phyloP scores from a whole-genome alignment of 2,113 vertebrate genomes.

The Callipepla californica region DNA sequence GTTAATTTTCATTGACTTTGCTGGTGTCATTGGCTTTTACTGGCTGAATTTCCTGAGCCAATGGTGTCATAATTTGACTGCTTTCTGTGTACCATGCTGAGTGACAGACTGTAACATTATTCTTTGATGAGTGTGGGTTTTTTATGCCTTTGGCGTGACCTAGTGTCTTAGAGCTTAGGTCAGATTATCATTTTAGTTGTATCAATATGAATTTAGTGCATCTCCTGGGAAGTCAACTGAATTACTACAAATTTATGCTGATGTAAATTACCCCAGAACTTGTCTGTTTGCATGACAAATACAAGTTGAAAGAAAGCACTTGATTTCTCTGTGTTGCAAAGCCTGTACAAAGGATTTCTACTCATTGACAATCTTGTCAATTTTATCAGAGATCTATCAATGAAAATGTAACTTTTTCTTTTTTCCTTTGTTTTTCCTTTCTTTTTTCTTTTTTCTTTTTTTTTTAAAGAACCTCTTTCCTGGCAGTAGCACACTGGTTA shows the following conservation, averaged over 20 bases:
- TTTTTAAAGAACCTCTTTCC: background rate
- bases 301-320: background rate
- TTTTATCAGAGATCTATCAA: background rate
- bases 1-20: background rate
- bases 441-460: background rate
- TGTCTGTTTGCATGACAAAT: background rate
- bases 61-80: background rate
- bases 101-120: background rate
- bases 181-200: background rate
- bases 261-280: background rate
- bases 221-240: background rate
- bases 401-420: background rate
- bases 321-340: background rate
- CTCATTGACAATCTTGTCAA: background rate
- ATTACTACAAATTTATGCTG: background rate
- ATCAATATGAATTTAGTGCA: background rate
- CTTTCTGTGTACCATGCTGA: background rate
- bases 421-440: too few species aligned
- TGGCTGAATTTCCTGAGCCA: background rate
- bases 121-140: background rate
- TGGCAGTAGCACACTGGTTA: background rate
- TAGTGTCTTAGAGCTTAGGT: background rate
- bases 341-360: background rate
- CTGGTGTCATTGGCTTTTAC: background rate
- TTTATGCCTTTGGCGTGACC: background rate